phyloP scores from a whole-genome alignment of 2,113 vertebrate species.

The Glaucomys volans region DNA sequence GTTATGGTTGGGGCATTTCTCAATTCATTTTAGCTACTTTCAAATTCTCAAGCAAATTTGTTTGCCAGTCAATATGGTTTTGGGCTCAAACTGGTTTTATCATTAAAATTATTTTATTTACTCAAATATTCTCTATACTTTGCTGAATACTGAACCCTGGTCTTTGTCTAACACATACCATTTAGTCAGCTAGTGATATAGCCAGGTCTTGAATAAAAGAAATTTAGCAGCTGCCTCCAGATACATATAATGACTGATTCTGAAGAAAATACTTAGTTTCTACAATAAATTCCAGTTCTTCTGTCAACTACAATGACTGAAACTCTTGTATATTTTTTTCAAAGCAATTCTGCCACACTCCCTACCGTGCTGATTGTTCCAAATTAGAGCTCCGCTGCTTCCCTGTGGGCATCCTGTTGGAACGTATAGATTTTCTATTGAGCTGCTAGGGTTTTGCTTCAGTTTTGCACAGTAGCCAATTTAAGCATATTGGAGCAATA shows the following conservation, averaged over 20 bases:
- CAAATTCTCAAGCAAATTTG: slow-evolving; percentile 5
- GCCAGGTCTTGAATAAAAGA: background rate
- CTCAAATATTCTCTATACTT: background rate
- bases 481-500: slow-evolving; percentile 67
- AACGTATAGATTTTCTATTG: slow-evolving; percentile 78
- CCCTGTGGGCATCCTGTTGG: slow-evolving; percentile 59
- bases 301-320: slow-evolving; percentile 42
- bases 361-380: slow-evolving; percentile 67
- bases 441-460: slow-evolving; percentile 55
- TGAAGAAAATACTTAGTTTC: slow-evolving; percentile 60
- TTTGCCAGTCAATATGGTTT: background rate
- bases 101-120: background rate
- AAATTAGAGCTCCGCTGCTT: slow-evolving; percentile 73
- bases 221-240: slow-evolving; percentile 24
- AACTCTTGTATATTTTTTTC: slow-evolving; percentile 65
- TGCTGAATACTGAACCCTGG: background rate
- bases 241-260: background rate
- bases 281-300: slow-evolving; percentile 51
- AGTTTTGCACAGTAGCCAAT: slow-evolving; percentile 70
- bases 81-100: background rate
- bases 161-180: slow-evolving; percentile 42
- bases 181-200: background rate
- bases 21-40: background rate
- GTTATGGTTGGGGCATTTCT: background rate
- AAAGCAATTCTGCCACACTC: slow-evolving; percentile 6